Evolutionary conservation across 2,888 invertebrate species (phyloP).

Genomic region (Plusia festucae): DNA sequence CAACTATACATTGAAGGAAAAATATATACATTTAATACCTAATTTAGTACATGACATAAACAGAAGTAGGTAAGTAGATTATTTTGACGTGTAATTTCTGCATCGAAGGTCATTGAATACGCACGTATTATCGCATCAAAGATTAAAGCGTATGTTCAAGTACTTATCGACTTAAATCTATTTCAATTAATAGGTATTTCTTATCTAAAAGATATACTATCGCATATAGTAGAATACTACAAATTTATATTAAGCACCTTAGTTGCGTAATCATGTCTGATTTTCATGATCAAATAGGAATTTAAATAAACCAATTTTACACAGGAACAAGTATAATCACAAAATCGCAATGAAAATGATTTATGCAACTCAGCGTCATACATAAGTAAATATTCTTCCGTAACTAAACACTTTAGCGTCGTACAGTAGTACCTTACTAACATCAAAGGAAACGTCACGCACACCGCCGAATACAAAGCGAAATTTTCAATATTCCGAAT

Average conservation of each 20-base stretch:
- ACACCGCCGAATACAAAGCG: constrained; percentile 38
- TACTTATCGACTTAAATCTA: constrained; percentile 43
- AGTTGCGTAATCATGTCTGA: not conserved
- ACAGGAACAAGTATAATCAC: not conserved
- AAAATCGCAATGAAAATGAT: not conserved
- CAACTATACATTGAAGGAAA: not conserved
- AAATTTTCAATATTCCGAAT: constrained; percentile 51
- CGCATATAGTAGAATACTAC: constrained; percentile 24
- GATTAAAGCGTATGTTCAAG: constrained; percentile 22
- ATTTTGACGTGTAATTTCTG: not conserved
- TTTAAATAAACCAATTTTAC: not conserved
- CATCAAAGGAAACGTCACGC: constrained; percentile 17
- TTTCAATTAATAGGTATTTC: constrained; percentile 32
- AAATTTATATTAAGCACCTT: constrained; percentile 30
- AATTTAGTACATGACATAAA: no score
- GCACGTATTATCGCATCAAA: constrained; percentile 15
- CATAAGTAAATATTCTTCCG: not conserved
- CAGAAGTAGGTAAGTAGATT: constrained; percentile 1
- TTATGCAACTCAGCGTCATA: not conserved
- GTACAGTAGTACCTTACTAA: no score
- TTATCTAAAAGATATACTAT: constrained; percentile 30
- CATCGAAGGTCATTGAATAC: constrained; percentile 9
- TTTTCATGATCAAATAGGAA: no score
- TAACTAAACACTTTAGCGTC: constrained; percentile 11
- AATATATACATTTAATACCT: not conserved